Conservation (phyloP, 2,888 invertebrate species). For the Epistrophella euchroma region DNA sequence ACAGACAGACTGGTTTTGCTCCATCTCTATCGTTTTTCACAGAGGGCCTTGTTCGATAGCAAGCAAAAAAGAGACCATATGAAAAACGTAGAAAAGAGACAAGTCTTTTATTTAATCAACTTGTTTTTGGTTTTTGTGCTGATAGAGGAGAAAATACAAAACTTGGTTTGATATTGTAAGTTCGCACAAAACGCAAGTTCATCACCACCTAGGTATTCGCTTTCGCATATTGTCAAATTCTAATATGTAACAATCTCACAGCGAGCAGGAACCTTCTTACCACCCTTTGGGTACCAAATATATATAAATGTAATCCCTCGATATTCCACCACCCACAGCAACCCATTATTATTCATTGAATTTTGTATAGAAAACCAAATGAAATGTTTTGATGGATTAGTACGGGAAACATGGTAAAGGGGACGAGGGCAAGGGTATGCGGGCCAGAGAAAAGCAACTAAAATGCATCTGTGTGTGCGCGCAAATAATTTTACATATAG, state of each 20-base stretch:
- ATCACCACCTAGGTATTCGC: constrained; percentile 46
- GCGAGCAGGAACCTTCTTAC: constrained; percentile 2
- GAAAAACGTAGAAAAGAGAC: constrained; percentile 24
- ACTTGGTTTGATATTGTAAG: constrained; percentile 6
- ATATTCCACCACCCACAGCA: constrained; percentile 5
- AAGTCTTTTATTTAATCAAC: constrained; percentile 17
- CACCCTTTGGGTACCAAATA: not conserved
- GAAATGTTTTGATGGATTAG: constrained; percentile 8
- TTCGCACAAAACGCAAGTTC: constrained; percentile 29
- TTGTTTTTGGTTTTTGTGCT: constrained; percentile 45
- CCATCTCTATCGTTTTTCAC: constrained; percentile 29
- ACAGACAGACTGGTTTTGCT: constrained; percentile 25
- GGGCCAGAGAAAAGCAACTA: constrained; percentile 13
- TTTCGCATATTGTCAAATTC: constrained; percentile 47
- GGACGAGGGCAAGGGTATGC: not conserved
- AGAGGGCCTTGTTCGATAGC: constrained; percentile 10
- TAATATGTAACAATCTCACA: not conserved
- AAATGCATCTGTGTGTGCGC: constrained; percentile 58
- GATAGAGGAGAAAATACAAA: constrained; percentile 47
- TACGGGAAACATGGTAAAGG: too few species aligned
- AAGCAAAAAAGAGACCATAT: constrained; percentile 8
- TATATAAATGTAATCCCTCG: not conserved
- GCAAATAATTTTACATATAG: constrained; percentile 60
- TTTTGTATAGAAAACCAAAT: constrained; percentile 15
- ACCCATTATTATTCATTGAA: not conserved